phyloP scores from a whole-genome alignment of 2,113 vertebrate species.

The Colaptes auratus region DNA sequence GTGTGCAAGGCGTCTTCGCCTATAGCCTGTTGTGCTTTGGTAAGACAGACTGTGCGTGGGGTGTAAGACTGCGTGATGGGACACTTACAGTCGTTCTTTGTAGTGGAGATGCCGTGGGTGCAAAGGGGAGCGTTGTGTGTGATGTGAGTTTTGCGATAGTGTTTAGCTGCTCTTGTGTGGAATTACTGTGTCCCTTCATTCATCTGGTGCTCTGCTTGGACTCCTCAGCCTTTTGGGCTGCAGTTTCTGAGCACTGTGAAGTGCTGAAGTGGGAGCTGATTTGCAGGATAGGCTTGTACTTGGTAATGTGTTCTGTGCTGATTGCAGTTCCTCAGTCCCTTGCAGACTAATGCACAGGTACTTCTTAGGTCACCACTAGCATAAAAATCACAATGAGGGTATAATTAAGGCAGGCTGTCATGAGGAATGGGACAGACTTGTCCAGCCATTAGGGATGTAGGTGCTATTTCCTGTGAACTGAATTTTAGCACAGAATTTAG shows the following conservation, averaged over 20 bases:
- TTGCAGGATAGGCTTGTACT: neutral
- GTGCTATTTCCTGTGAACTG: neutral
- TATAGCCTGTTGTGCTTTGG: rapidly evolving
- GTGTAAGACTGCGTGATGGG: neutral
- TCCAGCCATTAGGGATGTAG: neutral
- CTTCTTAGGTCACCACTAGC: neutral
- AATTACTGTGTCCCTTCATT: neutral
- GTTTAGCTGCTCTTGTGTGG: neutral
- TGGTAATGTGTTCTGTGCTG: neutral
- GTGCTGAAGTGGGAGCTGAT: neutral
- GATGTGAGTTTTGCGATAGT: rapidly evolving
- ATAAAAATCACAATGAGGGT: neutral
- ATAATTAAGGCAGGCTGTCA: neutral
- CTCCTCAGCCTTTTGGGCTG: neutral
- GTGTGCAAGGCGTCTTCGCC: neutral
- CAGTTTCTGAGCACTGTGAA: neutral
- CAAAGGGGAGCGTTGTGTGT: neutral
- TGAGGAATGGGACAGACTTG: neutral
- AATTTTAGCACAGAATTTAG: neutral
- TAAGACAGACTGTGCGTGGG: rapidly evolving
- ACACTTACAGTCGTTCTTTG: neutral
- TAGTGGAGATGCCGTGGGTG: neutral
- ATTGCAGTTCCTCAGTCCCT: neutral
- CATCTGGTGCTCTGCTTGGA: neutral
- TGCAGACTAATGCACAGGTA: neutral